phyloP scores from a whole-genome alignment of 2,888 invertebrate genomes.

The Phyllotreta striolata region DNA sequence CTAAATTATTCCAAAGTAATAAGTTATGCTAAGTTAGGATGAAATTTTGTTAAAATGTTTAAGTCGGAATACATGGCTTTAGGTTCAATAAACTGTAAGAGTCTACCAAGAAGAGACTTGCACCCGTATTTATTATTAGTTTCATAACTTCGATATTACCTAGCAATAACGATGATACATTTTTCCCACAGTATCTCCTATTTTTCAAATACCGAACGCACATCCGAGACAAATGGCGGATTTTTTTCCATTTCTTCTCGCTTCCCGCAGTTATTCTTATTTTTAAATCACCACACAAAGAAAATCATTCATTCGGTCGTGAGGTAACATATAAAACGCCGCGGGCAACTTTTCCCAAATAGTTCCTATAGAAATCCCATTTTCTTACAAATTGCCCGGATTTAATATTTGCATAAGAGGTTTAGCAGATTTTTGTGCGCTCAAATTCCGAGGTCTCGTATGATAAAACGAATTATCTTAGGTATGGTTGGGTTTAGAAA shows the following conservation, averaged over 20 bases:
- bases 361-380: constrained; percentile 17
- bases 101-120: no score
- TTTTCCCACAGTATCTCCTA: no score
- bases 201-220: no score
- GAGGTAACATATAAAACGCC: constrained; percentile 14
- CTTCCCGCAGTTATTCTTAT: constrained; percentile 5
- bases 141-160: no score
- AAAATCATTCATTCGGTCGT: constrained; percentile 16
- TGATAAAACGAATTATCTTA: constrained; percentile 12
- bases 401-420: constrained; percentile 20
- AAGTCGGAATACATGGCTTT: no score
- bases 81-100: no score
- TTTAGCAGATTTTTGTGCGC: constrained; percentile 8
- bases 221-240: not conserved
- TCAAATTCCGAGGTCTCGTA: not conserved
- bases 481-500: not conserved
- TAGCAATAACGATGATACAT: no score
- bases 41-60: no score
- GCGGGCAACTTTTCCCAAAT: constrained; percentile 6
- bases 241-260: constrained; percentile 1
- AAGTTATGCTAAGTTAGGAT: no score
- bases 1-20: no score
- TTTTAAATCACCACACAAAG: constrained; percentile 10
- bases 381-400: constrained; percentile 14
- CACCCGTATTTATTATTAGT: no score